Percentiles rank a stretch among this genome's conserved stretches.
Conservation (phyloP, 1,140 invertebrate species). For the Penaeus vannamei region DNA sequence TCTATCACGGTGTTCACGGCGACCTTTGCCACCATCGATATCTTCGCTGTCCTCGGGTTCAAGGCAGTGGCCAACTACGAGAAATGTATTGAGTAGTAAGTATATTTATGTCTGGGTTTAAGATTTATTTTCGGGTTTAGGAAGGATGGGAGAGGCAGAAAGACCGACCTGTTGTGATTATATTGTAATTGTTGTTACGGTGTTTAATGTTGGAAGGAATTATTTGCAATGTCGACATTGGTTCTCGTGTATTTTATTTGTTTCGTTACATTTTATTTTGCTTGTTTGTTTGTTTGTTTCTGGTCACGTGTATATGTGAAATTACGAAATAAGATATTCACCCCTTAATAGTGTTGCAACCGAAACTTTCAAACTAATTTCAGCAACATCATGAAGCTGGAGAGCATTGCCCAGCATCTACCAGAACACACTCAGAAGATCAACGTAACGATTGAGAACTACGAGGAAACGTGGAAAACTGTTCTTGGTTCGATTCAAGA, state of each 20-base stretch:
- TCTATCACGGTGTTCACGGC: slow-evolving; percentile 75
- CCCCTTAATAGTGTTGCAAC: neutral
- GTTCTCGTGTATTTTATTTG: no score
- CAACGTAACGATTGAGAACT: slow-evolving; percentile 61
- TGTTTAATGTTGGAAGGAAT: no score
- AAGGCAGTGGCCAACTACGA: slow-evolving; percentile 69
- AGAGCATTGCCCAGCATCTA: slow-evolving; percentile 32
- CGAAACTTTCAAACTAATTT: neutral
- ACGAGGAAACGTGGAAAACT: slow-evolving; percentile 42
- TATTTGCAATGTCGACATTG: no score
- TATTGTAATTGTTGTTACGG: no score
- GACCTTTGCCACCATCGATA: slow-evolving; percentile 75
- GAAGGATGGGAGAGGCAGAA: no score
- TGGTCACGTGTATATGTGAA: no score
- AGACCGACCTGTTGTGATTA: no score
- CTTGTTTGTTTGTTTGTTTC: no score
- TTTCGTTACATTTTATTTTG: no score
- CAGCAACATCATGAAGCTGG: slow-evolving; percentile 63
- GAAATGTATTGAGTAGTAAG: slow-evolving; percentile 69
- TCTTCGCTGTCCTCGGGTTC: slow-evolving; percentile 70
- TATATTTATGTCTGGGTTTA: slow-evolving; percentile 52
- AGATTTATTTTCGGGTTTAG: no score
- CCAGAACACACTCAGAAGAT: slow-evolving; percentile 23
- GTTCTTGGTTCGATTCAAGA: slow-evolving; percentile 25
- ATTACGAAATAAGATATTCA: no score